Percentiles rank a stretch among this genome's conserved stretches.
phyloP scores from a whole-genome alignment of 2,797 vertebrate genomes.

The Falco peregrinus region DNA sequence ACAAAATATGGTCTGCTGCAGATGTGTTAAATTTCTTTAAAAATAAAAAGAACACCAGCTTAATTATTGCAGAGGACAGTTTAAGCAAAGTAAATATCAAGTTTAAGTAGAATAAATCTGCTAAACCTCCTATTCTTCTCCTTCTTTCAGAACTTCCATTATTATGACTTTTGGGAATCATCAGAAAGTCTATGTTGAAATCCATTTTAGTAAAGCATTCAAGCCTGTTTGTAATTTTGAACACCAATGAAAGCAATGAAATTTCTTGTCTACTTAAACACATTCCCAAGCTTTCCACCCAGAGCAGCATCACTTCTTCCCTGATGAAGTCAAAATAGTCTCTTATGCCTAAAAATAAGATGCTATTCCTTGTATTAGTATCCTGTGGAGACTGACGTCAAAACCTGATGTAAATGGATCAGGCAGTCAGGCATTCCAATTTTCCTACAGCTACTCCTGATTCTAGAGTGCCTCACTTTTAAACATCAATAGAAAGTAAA shows the following conservation, averaged over 20 bases:
- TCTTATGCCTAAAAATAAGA: background rate
- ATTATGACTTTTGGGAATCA: background rate
- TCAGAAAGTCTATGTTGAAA: background rate
- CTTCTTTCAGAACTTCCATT: background rate
- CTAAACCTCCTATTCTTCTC: background rate
- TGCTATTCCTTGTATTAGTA: background rate
- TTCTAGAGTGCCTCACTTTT: background rate
- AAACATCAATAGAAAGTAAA: background rate
- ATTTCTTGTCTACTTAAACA: background rate
- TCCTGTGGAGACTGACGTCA: background rate
- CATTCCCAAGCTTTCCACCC: background rate
- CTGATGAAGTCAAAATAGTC: background rate
- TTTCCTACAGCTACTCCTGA: background rate
- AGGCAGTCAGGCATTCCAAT: background rate
- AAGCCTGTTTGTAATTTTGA: background rate
- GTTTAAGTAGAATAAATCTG: background rate
- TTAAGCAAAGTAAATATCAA: background rate
- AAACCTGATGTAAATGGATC: background rate
- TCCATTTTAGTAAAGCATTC: background rate
- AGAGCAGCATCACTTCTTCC: background rate
- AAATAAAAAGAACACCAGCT: background rate
- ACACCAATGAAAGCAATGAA: background rate
- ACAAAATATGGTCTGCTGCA: background rate
- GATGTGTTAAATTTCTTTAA: background rate
- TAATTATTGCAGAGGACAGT: background rate